Percentiles rank a stretch among this genome's conserved stretches.
Evolutionary conservation across 2,888 invertebrate species (phyloP).

Genomic region (Chrysina gloriosa): DNA sequence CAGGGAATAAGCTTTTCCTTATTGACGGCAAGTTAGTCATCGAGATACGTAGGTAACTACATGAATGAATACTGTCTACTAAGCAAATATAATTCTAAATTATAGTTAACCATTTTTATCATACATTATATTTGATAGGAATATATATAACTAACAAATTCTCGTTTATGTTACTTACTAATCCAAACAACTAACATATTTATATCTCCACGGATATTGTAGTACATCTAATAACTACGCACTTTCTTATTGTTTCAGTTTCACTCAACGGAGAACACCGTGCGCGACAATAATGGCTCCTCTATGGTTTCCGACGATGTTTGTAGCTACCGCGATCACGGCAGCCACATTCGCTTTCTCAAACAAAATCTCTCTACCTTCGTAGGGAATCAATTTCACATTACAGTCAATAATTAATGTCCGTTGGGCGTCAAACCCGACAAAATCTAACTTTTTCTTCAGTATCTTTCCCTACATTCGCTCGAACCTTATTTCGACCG

Average conservation of each 20-base stretch:
- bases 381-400: slow-evolving; percentile 11
- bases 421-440: background rate
- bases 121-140: too few relatives aligned
- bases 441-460: background rate
- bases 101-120: too few relatives aligned
- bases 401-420: slow-evolving; percentile 21
- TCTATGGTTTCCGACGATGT: slow-evolving; percentile 9
- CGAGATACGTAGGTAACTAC: too few relatives aligned
- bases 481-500: slow-evolving; percentile 3
- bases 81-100: too few relatives aligned
- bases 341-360: slow-evolving; percentile 38
- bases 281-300: slow-evolving; percentile 16
- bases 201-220: background rate
- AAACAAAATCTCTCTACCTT: slow-evolving; percentile 47
- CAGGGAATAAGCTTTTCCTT: too few relatives aligned
- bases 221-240: background rate
- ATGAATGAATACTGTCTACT: too few relatives aligned
- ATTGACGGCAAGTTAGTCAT: too few relatives aligned
- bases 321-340: slow-evolving; percentile 31
- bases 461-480: background rate
- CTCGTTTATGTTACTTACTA: too few relatives aligned
- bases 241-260: slow-evolving; percentile 21
- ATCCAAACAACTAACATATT: background rate
- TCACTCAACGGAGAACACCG: background rate
- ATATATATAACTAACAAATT: too few relatives aligned